Conservation (phyloP, 2,888 invertebrate genomes). For the Camponotus fellah region DNA sequence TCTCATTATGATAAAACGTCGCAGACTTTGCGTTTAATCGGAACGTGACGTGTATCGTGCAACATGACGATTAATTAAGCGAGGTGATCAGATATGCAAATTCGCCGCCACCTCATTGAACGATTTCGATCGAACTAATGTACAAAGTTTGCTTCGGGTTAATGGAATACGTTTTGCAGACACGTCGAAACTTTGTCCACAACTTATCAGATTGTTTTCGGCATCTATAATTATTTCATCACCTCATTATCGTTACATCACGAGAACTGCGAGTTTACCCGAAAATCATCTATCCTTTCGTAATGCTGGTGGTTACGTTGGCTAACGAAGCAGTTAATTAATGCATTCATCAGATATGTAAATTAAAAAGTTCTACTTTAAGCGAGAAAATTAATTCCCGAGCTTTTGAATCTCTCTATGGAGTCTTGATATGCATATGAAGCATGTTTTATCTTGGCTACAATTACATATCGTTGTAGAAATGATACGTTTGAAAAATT, state of each 20-base stretch:
- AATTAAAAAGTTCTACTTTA: constrained; percentile 42
- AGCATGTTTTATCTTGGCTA: constrained; percentile 3
- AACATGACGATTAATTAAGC: constrained; percentile 49
- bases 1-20: constrained; percentile 38
- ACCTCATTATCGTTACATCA: constrained; percentile 18
- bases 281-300: neutral
- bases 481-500: neutral
- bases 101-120: constrained; percentile 26
- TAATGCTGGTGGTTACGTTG: neutral
- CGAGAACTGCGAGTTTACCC: constrained; percentile 10
- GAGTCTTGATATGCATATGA: neutral
- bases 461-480: neutral
- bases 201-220: neutral
- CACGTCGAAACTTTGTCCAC: neutral
- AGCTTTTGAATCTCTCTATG: constrained; percentile 29
- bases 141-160: constrained; percentile 32
- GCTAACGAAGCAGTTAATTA: constrained; percentile 47
- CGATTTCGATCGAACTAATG: constrained; percentile 30
- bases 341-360: constrained; percentile 56
- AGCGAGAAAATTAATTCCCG: constrained; percentile 52
- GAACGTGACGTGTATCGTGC: constrained; percentile 36
- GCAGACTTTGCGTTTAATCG: constrained; percentile 16
- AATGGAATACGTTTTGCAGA: neutral
- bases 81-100: constrained; percentile 55
- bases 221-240: constrained; percentile 33